Conservation (phyloP, 2,888 invertebrate species). For the Hecatera dysodea region DNA sequence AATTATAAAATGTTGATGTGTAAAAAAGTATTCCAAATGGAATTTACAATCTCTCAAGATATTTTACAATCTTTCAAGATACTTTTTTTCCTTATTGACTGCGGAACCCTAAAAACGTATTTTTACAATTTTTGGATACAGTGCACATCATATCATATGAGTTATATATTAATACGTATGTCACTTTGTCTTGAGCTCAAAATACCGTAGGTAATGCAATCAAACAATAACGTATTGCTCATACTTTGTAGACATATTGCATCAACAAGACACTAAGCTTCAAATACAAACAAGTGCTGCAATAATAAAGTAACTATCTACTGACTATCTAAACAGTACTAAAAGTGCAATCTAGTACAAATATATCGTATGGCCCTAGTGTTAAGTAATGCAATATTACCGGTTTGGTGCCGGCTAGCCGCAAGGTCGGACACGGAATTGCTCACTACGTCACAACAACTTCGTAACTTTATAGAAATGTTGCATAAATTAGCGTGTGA, state of each 20-base stretch:
- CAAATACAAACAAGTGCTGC: constrained; percentile 14
- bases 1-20: no score
- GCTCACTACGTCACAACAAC: constrained; percentile 55
- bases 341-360: constrained; percentile 32
- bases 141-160: background rate
- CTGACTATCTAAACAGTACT: constrained; percentile 17
- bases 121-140: background rate
- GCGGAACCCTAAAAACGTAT: no score
- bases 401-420: constrained; percentile 72
- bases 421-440: constrained; percentile 87
- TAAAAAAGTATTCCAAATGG: no score
- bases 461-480: constrained; percentile 53
- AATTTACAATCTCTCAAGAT: no score
- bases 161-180: no score
- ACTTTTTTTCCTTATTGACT: no score
- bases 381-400: constrained; percentile 71
- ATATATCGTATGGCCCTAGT: constrained; percentile 56
- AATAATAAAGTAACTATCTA: constrained; percentile 22
- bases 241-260: background rate
- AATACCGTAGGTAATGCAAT: background rate
- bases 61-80: no score
- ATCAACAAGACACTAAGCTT: background rate
- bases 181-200: background rate
- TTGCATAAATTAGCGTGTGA: constrained; percentile 41
- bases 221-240: background rate